Percentiles rank a stretch among this genome's conserved stretches.
These are phyloP conservation scores for Hyphantria cunea DNA, from an alignment of 1,140 invertebrate genomes.

Conservation along the genomic window DNA sequence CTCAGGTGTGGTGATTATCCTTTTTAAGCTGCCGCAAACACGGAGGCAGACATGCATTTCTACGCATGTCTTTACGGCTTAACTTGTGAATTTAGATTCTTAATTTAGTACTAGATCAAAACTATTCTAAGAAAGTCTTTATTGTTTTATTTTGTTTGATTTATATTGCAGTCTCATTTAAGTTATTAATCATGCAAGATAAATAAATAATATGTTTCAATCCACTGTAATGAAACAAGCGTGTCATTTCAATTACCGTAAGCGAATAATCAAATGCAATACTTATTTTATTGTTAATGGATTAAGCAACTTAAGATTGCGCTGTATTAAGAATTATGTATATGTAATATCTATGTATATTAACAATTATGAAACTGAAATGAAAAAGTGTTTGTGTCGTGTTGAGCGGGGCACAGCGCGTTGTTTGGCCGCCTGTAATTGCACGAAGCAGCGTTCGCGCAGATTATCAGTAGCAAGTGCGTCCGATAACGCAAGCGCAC, in stretches of 20 bases:
- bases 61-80: slow-evolving; percentile 31
- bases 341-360: too few relatives aligned
- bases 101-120: slow-evolving; percentile 24
- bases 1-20: slow-evolving; percentile 72
- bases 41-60: slow-evolving; percentile 49
- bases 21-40: slow-evolving; percentile 66
- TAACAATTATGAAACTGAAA: slow-evolving; percentile 58
- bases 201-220: slow-evolving; percentile 37
- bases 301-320: slow-evolving; percentile 65
- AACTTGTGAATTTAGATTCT: neutral
- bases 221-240: slow-evolving; percentile 45
- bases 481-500: slow-evolving; percentile 77
- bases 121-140: slow-evolving; percentile 25
- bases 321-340: slow-evolving; percentile 23
- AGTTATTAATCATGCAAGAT: slow-evolving; percentile 37
- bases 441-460: slow-evolving; percentile 57
- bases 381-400: slow-evolving; percentile 57
- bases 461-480: slow-evolving; percentile 79
- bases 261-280: slow-evolving; percentile 41
- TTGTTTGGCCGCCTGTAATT: slow-evolving; percentile 51
- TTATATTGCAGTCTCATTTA: slow-evolving; percentile 33
- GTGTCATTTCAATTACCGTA: slow-evolving; percentile 48
- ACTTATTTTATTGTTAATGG: slow-evolving; percentile 51
- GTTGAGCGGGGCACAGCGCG: slow-evolving; percentile 29
- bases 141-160: too few relatives aligned